These are phyloP conservation scores for Vespertilio murinus DNA, from an alignment of 2,797 vertebrate species.

Conservation along the genomic window DNA sequence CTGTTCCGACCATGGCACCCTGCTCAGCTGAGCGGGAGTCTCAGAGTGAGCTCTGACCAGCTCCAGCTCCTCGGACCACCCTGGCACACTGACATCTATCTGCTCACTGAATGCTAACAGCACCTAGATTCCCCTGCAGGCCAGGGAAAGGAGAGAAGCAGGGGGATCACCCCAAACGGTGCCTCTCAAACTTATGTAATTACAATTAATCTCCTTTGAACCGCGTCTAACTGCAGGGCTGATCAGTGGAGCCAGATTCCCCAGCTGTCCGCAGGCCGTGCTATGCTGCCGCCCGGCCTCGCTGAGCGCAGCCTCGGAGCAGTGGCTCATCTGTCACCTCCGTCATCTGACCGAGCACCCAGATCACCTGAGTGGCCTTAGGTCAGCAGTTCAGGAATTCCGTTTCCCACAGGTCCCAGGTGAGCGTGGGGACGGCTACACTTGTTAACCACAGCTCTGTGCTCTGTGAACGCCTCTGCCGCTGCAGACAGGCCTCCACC, in stretches of 20 bases:
- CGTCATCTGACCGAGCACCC: too few species aligned
- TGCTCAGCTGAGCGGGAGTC: background rate
- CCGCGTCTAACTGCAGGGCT: background rate
- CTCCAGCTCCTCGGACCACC: fast-evolving
- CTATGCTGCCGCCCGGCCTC: background rate
- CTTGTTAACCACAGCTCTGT: too few species aligned
- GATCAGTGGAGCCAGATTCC: background rate
- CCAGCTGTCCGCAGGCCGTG: background rate
- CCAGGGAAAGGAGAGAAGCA: too few species aligned
- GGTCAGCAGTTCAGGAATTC: background rate
- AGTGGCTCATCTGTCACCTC: too few species aligned
- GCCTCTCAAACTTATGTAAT: background rate
- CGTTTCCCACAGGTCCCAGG: background rate
- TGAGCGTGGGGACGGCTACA: background rate
- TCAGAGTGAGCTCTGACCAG: background rate
- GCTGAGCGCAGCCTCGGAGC: fast-evolving
- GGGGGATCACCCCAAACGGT: background rate
- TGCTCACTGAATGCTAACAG: fast-evolving
- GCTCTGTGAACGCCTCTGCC: background rate
- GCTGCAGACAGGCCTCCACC: background rate
- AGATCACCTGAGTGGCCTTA: background rate
- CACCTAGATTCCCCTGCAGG: too few species aligned
- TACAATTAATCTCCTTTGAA: background rate
- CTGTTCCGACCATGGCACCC: background rate
- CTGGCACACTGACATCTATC: background rate